phyloP scores from a whole-genome alignment of 1,140 invertebrate genomes.

The Drosophila nigromelanica region DNA sequence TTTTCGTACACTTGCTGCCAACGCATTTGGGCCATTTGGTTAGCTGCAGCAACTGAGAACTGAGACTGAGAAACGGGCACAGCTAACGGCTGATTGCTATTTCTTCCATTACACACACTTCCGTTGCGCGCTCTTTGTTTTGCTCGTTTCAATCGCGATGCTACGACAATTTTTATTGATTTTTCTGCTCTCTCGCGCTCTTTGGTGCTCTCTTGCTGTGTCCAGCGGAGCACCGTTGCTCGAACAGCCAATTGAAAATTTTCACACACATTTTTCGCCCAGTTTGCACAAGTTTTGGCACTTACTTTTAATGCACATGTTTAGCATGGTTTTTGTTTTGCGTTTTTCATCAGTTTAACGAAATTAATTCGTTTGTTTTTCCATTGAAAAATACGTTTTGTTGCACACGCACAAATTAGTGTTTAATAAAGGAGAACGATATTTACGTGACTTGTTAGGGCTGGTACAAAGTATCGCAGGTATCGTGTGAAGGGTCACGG shows the following conservation, averaged over 20 bases:
- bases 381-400: conserved; percentile 42
- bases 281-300: conserved; percentile 6
- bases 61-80: conserved; percentile 6
- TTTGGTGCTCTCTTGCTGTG: conserved; percentile 6
- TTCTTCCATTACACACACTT: conserved; percentile 28
- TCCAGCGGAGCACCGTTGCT: conserved; percentile 45
- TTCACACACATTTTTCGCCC: conserved; percentile 44
- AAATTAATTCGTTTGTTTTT: conserved; percentile 28
- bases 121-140: conserved; percentile 64
- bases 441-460: conserved; percentile 21
- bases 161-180: conserved; percentile 73
- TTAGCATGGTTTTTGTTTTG: conserved; percentile 24
- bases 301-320: conserved; percentile 38
- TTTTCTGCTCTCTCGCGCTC: conserved; percentile 52
- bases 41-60: background rate
- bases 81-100: conserved; percentile 49
- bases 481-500: background rate
- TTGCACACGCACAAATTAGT: conserved; percentile 24
- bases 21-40: conserved; percentile 57
- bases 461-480: conserved; percentile 16
- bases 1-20: conserved; percentile 31
- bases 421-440: conserved; percentile 30
- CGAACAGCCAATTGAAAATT: conserved; percentile 47
- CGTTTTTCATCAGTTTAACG: conserved; percentile 17
- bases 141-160: conserved; percentile 71